These are phyloP conservation scores for Aphelinus certus DNA, from an alignment of 1,140 invertebrate genomes.

Conservation along the genomic window DNA sequence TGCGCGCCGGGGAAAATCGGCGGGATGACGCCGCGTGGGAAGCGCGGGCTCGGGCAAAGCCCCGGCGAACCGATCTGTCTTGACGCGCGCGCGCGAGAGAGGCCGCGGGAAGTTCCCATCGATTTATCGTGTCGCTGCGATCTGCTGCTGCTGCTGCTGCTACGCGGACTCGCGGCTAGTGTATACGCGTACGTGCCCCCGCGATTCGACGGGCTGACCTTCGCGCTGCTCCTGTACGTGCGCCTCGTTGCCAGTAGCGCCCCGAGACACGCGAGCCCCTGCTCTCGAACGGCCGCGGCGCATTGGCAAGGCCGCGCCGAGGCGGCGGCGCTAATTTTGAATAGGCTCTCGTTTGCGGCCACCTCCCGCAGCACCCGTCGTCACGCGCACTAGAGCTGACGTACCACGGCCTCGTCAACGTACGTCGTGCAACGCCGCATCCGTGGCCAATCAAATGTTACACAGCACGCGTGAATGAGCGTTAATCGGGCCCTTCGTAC, in stretches of 20 bases:
- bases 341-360: conserved; percentile 39
- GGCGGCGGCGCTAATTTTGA: conserved; percentile 35
- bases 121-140: conserved; percentile 9
- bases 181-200: background rate
- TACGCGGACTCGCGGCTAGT: background rate
- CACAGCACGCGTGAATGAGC: too few species aligned
- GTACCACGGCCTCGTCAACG: too few species aligned
- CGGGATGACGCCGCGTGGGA: conserved; percentile 39
- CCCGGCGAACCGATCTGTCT: conserved; percentile 14
- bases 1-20: conserved; percentile 26
- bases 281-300: too few species aligned
- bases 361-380: background rate
- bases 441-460: too few species aligned
- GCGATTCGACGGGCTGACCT: too few species aligned
- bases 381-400: background rate
- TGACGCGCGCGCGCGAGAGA: background rate
- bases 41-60: background rate
- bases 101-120: conserved; percentile 33
- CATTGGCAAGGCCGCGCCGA: too few species aligned
- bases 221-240: too few species aligned
- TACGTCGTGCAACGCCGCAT: too few species aligned
- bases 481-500: too few species aligned
- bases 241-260: too few species aligned
- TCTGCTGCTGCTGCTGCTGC: background rate
- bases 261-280: too few species aligned